These are phyloP conservation scores for Lonchura striata DNA, from an alignment of 2,113 vertebrate species.

Conservation along the genomic window DNA sequence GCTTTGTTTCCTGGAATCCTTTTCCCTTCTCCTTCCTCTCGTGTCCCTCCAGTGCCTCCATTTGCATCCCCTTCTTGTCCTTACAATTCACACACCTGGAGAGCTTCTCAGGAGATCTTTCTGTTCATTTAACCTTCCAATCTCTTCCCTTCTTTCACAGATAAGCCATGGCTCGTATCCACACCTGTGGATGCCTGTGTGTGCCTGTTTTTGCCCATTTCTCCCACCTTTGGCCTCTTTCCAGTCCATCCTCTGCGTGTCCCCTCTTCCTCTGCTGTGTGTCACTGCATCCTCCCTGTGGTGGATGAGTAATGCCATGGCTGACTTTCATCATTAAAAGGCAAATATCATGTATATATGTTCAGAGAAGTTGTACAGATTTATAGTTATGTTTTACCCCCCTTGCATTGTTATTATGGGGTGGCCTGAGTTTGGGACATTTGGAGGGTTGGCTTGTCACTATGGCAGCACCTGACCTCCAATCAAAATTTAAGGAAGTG, in stretches of 20 bases:
- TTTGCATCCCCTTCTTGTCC: neutral
- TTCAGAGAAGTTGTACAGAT: too few species aligned
- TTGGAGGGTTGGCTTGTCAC: too few species aligned
- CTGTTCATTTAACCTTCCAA: neutral
- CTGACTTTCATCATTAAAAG: too few species aligned
- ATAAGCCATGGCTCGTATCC: neutral
- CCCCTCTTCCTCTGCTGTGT: neutral
- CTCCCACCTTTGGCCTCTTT: neutral
- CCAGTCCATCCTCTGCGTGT: neutral
- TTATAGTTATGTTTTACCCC: too few species aligned
- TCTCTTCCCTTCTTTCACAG: neutral
- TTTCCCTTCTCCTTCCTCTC: neutral
- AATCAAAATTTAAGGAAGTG: too few species aligned
- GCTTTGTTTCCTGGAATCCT: neutral
- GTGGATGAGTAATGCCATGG: too few species aligned
- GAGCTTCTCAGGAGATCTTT: neutral
- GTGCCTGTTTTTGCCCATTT: neutral
- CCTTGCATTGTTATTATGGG: too few species aligned
- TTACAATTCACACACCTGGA: neutral
- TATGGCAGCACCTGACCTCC: too few species aligned
- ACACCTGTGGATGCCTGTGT: neutral
- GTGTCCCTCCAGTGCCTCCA: neutral
- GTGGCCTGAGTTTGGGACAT: too few species aligned
- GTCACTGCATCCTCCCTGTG: neutral
- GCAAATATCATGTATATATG: too few species aligned